Conservation (phyloP, 1,140 invertebrate genomes). For the Dinothrombium tinctorium region DNA sequence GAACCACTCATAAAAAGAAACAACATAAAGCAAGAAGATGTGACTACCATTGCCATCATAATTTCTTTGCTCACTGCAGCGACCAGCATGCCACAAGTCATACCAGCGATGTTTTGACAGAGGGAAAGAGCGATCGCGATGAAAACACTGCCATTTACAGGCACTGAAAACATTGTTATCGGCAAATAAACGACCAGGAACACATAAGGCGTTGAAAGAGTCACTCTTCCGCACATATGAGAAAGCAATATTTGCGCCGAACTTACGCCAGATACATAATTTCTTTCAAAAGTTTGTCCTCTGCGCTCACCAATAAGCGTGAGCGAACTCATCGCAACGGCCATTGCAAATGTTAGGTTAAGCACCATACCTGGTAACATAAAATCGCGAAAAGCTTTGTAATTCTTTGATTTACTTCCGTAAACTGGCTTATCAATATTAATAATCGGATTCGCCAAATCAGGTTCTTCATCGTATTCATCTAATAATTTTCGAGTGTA, state of each 20-base stretch:
- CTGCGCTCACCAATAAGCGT: constrained; percentile 70
- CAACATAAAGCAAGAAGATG: neutral
- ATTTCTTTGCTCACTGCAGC: neutral
- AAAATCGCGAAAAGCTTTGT: constrained; percentile 30
- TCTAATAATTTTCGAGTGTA: neutral
- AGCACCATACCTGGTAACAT: constrained; percentile 78
- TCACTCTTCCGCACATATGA: constrained; percentile 24
- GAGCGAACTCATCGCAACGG: constrained; percentile 72
- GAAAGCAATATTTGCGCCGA: constrained; percentile 68
- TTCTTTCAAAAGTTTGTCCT: constrained; percentile 58
- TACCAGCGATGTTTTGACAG: constrained; percentile 3
- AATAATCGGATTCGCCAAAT: constrained; percentile 12
- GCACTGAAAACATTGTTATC: neutral
- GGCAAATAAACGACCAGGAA: constrained; percentile 1
- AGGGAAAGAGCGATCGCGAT: too few species aligned
- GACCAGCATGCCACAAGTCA: constrained; percentile 1
- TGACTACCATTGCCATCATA: neutral
- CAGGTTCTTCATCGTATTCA: too few species aligned
- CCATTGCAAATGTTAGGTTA: constrained; percentile 81
- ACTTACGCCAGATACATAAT: constrained; percentile 64
- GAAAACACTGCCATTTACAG: too few species aligned
- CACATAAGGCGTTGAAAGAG: neutral
- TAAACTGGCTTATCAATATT: constrained; percentile 60
- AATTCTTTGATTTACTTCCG: constrained; percentile 29
- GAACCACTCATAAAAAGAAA: constrained; percentile 49